Conservation (phyloP, 2,113 vertebrate genomes). For the Zingel zingel region DNA sequence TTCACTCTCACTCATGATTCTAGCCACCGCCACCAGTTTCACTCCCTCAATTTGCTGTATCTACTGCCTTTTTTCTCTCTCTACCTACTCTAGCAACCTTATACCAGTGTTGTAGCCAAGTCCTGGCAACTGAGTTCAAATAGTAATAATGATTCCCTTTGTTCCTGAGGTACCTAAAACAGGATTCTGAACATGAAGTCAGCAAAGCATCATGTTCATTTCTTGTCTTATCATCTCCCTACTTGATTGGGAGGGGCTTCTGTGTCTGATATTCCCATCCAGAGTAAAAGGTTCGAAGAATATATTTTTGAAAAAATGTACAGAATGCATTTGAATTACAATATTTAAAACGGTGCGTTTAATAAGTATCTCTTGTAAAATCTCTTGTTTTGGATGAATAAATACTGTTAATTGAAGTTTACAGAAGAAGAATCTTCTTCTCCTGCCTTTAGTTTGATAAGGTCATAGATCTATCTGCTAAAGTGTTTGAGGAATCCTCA, state of each 20-base stretch:
- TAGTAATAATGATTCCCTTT: conserved; percentile 74
- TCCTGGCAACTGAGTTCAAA: conserved; percentile 70
- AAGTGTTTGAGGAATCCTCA: conserved; percentile 92
- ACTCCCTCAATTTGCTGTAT: conserved; percentile 52
- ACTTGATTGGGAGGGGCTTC: conserved; percentile 34
- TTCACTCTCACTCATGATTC: conserved; percentile 67
- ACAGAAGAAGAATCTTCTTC: conserved; percentile 5
- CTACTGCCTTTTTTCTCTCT: conserved; percentile 1
- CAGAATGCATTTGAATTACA: conserved; percentile 21
- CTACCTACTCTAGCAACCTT: conserved; percentile 50
- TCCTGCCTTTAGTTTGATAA: conserved; percentile 41
- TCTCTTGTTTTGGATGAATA: conserved; percentile 1
- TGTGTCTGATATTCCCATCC: conserved; percentile 28
- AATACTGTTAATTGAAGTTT: conserved; percentile 2
- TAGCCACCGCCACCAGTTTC: conserved; percentile 64
- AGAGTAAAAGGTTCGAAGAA: conserved; percentile 14
- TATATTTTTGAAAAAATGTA: conserved; percentile 27
- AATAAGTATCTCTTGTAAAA: background rate
- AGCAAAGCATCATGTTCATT: conserved; percentile 53
- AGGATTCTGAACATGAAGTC: conserved; percentile 59
- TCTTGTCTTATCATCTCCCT: conserved; percentile 47
- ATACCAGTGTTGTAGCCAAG: conserved; percentile 42
- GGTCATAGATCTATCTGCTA: conserved; percentile 51
- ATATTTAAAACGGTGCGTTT: background rate
- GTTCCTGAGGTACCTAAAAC: conserved; percentile 62